Conservation (phyloP, 2,113 vertebrate species). For the Rhabdornis inornatus region DNA sequence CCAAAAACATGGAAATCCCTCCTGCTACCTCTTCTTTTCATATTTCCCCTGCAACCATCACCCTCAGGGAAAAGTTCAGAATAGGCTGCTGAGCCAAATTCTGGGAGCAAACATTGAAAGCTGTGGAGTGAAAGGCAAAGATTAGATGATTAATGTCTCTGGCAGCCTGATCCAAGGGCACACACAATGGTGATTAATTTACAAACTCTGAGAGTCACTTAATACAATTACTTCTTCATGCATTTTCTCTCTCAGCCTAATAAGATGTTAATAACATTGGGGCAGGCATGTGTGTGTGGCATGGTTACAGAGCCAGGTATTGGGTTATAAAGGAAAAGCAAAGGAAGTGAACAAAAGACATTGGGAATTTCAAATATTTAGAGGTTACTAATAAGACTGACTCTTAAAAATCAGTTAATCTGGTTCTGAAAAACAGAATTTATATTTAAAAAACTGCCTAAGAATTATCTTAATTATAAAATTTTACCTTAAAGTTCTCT, state of each 20-base stretch:
- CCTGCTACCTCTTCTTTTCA: not conserved
- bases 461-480: not conserved
- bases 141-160: conserved; percentile 67
- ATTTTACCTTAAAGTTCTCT: not conserved
- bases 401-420: not conserved
- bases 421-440: not conserved
- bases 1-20: not conserved
- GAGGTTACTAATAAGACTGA: not conserved
- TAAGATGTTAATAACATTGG: conserved; percentile 56
- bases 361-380: not conserved
- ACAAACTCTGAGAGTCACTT: conserved; percentile 59
- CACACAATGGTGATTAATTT: conserved; percentile 70
- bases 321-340: not conserved
- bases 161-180: conserved; percentile 58
- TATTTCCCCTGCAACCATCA: not conserved
- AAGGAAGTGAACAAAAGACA: not conserved
- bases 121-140: conserved; percentile 57
- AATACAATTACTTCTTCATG: conserved; percentile 68
- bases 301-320: not conserved
- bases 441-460: not conserved
- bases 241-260: conserved; percentile 57
- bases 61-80: not conserved
- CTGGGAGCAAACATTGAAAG: not conserved
- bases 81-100: conserved; percentile 17
- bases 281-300: conserved; percentile 12